These are phyloP conservation scores for Melangyna quadrimaculata DNA, from an alignment of 2,888 invertebrate species.

Conservation along the genomic window DNA sequence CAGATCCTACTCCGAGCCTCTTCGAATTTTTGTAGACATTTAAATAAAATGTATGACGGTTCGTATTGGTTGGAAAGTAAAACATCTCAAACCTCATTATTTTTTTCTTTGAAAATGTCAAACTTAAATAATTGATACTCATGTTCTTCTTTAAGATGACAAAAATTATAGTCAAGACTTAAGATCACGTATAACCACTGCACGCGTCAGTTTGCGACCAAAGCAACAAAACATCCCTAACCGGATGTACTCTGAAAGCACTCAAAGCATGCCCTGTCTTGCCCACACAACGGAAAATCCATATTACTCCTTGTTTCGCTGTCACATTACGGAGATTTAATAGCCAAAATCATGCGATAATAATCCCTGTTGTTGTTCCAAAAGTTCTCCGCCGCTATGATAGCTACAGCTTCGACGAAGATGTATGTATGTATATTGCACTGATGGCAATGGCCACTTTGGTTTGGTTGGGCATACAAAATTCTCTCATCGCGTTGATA, in stretches of 20 bases:
- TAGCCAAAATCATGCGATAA: constrained; percentile 26
- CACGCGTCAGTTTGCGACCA: not conserved
- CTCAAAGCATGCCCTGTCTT: not conserved
- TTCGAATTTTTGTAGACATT: no score
- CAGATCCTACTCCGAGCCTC: no score
- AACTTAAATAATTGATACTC: not conserved
- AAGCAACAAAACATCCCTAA: not conserved
- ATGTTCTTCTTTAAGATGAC: not conserved
- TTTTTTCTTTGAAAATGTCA: not conserved
- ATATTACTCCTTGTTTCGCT: constrained; percentile 7
- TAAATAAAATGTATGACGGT: no score
- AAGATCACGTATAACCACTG: not conserved
- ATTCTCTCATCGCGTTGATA: constrained; percentile 24
- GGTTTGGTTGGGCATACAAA: no score
- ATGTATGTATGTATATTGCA: constrained; percentile 16
- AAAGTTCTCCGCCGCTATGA: not conserved
- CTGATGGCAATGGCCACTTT: constrained; percentile 2
- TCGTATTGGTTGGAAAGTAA: no score
- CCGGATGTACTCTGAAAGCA: not conserved
- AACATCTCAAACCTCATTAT: no score
- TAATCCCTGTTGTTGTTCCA: not conserved
- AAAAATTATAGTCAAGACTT: not conserved
- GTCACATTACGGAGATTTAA: constrained; percentile 18
- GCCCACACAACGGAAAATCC: not conserved
- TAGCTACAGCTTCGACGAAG: no score